These are phyloP conservation scores for Thalpophila matura DNA, from an alignment of 2,888 invertebrate genomes.

Conservation along the genomic window DNA sequence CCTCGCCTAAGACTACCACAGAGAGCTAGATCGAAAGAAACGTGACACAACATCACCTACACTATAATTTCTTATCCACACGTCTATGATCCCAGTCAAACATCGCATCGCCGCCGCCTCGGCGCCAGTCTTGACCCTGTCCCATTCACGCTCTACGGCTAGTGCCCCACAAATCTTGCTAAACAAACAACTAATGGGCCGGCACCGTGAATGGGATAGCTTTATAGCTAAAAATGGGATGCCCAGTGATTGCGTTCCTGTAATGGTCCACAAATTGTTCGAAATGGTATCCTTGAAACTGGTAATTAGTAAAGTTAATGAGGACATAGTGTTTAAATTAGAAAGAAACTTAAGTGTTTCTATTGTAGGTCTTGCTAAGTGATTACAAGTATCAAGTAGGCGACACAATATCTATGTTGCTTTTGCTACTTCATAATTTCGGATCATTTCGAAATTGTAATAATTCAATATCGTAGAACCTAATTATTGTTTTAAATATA, in stretches of 20 bases:
- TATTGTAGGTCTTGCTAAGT: neutral
- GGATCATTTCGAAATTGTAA: too few species aligned
- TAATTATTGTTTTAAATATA: too few species aligned
- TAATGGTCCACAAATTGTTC: slow-evolving; percentile 53
- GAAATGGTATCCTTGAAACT: neutral
- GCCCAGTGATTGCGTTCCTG: slow-evolving; percentile 42
- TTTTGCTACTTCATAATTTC: too few species aligned
- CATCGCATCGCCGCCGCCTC: slow-evolving; percentile 36
- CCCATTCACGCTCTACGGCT: slow-evolving; percentile 46
- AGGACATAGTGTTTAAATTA: neutral
- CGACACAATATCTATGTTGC: neutral
- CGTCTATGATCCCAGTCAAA: slow-evolving; percentile 7
- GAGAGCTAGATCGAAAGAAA: too few species aligned
- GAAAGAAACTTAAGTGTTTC: neutral
- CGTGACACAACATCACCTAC: too few species aligned
- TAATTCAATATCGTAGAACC: too few species aligned
- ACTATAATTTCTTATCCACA: slow-evolving; percentile 45
- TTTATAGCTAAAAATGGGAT: slow-evolving; percentile 57
- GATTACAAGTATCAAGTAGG: neutral
- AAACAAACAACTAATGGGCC: slow-evolving; percentile 67
- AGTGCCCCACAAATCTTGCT: slow-evolving; percentile 67
- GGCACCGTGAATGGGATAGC: slow-evolving; percentile 47
- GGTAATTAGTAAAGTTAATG: slow-evolving; percentile 28
- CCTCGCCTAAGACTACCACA: too few species aligned
- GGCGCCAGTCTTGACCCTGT: slow-evolving; percentile 65